phyloP scores from a whole-genome alignment of 2,888 invertebrate species.

The Amphipoea oculea region DNA sequence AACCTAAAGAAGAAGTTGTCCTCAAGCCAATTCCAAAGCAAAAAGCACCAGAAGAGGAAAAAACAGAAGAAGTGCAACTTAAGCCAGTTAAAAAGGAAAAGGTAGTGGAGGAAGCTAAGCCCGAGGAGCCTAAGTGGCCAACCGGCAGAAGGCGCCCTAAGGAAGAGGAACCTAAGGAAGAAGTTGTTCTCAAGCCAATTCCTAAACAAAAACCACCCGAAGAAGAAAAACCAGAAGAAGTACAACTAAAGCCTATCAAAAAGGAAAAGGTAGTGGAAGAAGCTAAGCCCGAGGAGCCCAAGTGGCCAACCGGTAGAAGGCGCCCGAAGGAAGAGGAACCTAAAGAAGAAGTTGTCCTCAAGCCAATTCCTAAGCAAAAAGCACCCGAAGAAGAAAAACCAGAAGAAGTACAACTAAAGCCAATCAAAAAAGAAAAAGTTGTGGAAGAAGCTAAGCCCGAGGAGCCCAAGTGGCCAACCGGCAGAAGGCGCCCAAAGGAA shows the following conservation, averaged over 20 bases:
- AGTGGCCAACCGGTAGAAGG: slow-evolving; percentile 16
- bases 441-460: slow-evolving; percentile 20
- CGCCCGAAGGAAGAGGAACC: slow-evolving; percentile 18
- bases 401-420: slow-evolving; percentile 17
- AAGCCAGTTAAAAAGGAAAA: neutral
- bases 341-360: slow-evolving; percentile 18
- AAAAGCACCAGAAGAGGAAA: neutral
- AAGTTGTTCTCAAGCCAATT: neutral
- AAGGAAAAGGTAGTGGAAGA: slow-evolving; percentile 24
- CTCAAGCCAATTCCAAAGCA: neutral
- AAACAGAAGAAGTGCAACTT: slow-evolving; percentile 1
- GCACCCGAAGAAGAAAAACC: slow-evolving; percentile 6
- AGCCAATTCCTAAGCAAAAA: slow-evolving; percentile 12
- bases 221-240: neutral
- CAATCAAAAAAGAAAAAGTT: neutral
- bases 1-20: neutral
- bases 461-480: slow-evolving; percentile 18
- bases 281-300: slow-evolving; percentile 20
- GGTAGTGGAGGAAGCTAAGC: neutral
- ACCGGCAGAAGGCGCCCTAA: neutral
- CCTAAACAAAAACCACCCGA: neutral
- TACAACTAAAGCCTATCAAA: slow-evolving; percentile 9
- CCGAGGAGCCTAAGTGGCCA: neutral
- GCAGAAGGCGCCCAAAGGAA: slow-evolving; percentile 7
- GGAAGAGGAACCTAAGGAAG: neutral